Evolutionary conservation across 53 echinoderm and acorn worm species (phyloP).

Genomic region (Holothuria leucospilota): DNA sequence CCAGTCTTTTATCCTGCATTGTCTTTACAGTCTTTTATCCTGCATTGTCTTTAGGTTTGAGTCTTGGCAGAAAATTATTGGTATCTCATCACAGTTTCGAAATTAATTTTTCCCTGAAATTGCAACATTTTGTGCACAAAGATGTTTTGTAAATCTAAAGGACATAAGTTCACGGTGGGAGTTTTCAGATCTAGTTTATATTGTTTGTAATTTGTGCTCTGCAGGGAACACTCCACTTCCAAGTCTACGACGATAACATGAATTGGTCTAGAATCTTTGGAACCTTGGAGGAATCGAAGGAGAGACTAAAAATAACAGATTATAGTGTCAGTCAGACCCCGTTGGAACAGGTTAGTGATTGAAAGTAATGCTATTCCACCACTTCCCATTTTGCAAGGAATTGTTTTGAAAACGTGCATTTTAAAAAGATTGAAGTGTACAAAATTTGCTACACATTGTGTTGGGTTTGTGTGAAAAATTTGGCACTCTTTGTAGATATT

Average conservation of each 20-base stretch:
- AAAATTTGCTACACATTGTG: neutral
- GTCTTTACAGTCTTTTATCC: too few species aligned
- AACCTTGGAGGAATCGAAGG: constrained; percentile 73
- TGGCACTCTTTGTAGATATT: too few species aligned
- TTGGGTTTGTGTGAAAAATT: too few species aligned
- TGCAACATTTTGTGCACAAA: neutral
- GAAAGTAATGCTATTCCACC: too few species aligned
- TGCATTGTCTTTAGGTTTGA: too few species aligned
- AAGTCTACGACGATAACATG: constrained; percentile 78
- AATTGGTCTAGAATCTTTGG: constrained; percentile 98
- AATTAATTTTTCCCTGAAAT: too few species aligned
- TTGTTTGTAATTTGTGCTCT: neutral
- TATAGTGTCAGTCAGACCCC: constrained; percentile 99
- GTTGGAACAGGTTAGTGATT: constrained; percentile 83
- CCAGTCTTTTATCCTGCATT: too few species aligned
- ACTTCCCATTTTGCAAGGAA: too few species aligned
- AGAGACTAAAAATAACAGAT: constrained; percentile 71
- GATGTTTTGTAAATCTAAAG: neutral
- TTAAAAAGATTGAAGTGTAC: neutral
- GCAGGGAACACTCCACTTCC: constrained; percentile 89
- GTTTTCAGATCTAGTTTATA: too few species aligned
- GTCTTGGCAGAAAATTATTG: too few species aligned
- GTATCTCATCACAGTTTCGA: too few species aligned
- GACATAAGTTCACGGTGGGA: neutral
- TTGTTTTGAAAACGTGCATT: neutral